Evolutionary conservation across 1,140 invertebrate species (phyloP).

Genomic region (Panagrolaimus sp.): DNA sequence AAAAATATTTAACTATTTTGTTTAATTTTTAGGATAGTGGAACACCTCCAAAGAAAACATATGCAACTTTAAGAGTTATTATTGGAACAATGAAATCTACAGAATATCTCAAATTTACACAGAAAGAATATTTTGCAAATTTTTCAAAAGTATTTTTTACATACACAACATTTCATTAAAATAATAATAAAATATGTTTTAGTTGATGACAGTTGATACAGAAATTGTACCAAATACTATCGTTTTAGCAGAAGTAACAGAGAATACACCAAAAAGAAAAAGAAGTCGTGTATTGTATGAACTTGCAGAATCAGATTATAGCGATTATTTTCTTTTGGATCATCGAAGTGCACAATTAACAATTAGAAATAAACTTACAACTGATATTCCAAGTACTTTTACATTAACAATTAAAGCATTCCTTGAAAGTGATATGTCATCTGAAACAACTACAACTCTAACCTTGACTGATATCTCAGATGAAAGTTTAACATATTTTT

Average conservation of each 20-base stretch:
- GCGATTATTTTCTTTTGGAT: slow-evolving; percentile 17
- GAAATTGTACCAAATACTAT: slow-evolving; percentile 25
- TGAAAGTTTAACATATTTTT: slow-evolving; percentile 38
- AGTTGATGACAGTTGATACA: slow-evolving; percentile 20
- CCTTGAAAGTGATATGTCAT: slow-evolving; percentile 12
- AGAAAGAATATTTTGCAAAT: slow-evolving; percentile 40
- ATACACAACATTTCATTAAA: slow-evolving; percentile 10
- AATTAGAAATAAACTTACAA: slow-evolving; percentile 25
- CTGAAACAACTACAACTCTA: slow-evolving; percentile 20
- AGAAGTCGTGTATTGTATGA: not conserved
- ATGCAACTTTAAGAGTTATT: slow-evolving; percentile 33
- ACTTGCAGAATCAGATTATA: slow-evolving; percentile 1
- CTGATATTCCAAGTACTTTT: slow-evolving; percentile 1
- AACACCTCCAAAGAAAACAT: slow-evolving; percentile 18
- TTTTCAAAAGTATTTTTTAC: slow-evolving; percentile 30
- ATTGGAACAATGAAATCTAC: slow-evolving; percentile 27
- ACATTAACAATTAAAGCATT: slow-evolving; percentile 27
- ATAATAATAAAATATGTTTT: slow-evolving; percentile 20
- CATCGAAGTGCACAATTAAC: slow-evolving; percentile 34
- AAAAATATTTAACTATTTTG: not conserved
- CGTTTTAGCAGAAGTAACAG: not conserved
- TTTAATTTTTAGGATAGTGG: slow-evolving; percentile 37
- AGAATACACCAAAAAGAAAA: not conserved
- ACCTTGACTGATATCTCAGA: slow-evolving; percentile 35
- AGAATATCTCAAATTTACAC: slow-evolving; percentile 31